These are phyloP conservation scores for Eueides isabella DNA, from an alignment of 1,140 invertebrate species.

Conservation along the genomic window DNA sequence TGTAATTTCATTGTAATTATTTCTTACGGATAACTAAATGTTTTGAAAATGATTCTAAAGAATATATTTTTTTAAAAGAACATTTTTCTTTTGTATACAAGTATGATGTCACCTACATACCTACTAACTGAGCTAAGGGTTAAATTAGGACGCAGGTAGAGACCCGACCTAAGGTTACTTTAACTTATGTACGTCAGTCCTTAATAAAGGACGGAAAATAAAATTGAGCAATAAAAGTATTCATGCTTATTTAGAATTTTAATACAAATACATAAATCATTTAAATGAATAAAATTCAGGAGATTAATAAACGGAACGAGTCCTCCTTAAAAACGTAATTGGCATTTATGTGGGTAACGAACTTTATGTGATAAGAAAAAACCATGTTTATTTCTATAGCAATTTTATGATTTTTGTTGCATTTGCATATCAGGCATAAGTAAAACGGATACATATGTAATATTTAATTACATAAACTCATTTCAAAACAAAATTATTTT, in stretches of 20 bases:
- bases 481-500: too few species aligned
- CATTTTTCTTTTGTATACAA: neutral
- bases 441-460: too few species aligned
- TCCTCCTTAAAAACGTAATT: neutral
- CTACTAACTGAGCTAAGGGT: neutral
- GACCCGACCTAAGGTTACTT: neutral
- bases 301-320: neutral
- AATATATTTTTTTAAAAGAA: too few species aligned
- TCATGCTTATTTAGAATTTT: neutral
- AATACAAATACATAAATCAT: neutral
- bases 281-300: neutral
- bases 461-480: too few species aligned
- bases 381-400: too few species aligned
- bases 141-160: conserved; percentile 5
- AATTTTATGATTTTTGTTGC: too few species aligned
- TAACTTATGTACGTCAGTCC: neutral
- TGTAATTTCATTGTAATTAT: too few species aligned
- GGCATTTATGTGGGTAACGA: neutral
- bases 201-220: neutral
- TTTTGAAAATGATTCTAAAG: neutral
- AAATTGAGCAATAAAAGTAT: neutral
- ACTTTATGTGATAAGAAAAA: neutral
- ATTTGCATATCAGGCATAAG: too few species aligned
- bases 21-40: too few species aligned
- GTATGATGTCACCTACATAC: neutral